These are phyloP conservation scores for Copidosoma floridanum DNA, from an alignment of 1,140 invertebrate species.

Conservation along the genomic window DNA sequence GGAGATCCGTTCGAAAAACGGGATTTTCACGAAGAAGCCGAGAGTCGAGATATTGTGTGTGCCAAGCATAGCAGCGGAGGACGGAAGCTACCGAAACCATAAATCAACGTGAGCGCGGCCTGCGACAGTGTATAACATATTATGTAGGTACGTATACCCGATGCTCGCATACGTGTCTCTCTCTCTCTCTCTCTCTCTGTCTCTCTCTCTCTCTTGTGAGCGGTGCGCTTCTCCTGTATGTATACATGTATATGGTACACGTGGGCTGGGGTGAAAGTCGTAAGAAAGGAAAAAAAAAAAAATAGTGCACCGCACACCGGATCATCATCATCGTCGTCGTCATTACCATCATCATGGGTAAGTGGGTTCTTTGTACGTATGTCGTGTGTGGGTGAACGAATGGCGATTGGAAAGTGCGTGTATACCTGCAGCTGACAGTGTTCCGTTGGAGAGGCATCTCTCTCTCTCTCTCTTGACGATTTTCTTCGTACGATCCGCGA, in stretches of 20 bases:
- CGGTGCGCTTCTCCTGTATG: no score
- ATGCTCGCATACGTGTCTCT: no score
- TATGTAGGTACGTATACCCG: constrained; percentile 30
- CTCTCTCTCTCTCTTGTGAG: no score
- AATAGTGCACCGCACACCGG: constrained; percentile 37
- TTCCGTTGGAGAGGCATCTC: constrained; percentile 2
- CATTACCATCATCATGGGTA: no score
- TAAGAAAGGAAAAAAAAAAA: no score
- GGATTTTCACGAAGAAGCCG: constrained; percentile 7
- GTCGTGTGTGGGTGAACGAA: no score
- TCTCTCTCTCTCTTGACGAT: neutral
- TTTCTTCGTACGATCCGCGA: no score
- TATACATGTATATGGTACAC: no score
- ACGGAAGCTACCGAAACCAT: constrained; percentile 20
- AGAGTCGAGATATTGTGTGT: neutral
- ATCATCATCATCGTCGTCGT: neutral
- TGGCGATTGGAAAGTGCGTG: constrained; percentile 40
- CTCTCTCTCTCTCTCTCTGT: no score
- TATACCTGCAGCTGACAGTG: no score
- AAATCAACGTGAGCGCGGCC: constrained; percentile 13
- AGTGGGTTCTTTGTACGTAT: no score
- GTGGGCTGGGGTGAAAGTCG: constrained; percentile 40
- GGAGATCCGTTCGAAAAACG: constrained; percentile 4
- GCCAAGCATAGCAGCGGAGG: neutral
- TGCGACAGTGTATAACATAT: constrained; percentile 18